Evolutionary conservation across 2,888 invertebrate genomes (phyloP), one percentile per base, ranked within the genome.

Genomic region (Lottia scabra): DNA sequence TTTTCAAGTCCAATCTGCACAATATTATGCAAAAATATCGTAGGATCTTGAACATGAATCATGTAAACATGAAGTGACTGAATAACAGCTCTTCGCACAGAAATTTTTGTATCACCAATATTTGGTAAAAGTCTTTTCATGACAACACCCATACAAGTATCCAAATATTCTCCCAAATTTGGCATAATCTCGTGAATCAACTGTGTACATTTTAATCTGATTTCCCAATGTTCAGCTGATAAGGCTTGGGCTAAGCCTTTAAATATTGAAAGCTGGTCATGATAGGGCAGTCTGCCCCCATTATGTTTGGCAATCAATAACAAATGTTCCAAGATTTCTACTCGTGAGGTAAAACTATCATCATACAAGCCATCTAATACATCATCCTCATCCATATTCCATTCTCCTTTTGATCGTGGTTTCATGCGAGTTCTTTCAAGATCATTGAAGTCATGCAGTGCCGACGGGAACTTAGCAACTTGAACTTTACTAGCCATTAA

Each of bases 11-110:
- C 91, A 78, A 86, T 85, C 26, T 84, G 78, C 16, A 90, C 87
- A 67, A 90, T 84, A 64, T 85, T 85, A 67, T 87, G 86, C 63
- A 91, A 80, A 65, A 91, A 81, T 8, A 84, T 78, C 65, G 89
- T 88, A 3, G 90, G 80, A 75, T 90, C 90, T 65, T 85, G 81
- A 2, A 90, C 90, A 73, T 88, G 81, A 74, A 88, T 89, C 87
- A 90, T 88, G 80, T 90, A 91, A 2, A 87, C 86, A 79, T 89
- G 89, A 16, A 91, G 82, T 0, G 90, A 87, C 75, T 91, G 90
- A 10, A 90, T 86, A 13, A 90, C 89, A 46, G 90, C 87, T 69
- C 89, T 81, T 48, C 90, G 81, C 4, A 88, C 84, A 43, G 87
- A 82, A 26, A 87, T 85, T 71, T 87, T 89, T 75, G 80, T 82